Base-by-base conservation (phyloP, 2,888 invertebrate species). In the Pristionchus entomophagus region DNA sequence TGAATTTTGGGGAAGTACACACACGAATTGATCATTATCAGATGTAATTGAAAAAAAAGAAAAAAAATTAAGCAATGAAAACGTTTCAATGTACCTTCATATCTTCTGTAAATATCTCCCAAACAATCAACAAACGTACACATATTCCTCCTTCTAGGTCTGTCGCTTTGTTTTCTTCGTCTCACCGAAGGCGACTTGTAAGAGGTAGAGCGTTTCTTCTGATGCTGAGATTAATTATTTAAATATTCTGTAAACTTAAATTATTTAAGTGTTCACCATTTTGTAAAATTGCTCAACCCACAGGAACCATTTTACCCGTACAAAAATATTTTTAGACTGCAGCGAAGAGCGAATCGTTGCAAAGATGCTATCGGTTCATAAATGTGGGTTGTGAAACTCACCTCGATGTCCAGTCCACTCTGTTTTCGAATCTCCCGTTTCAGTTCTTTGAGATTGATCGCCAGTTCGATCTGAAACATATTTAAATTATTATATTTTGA, bases 401-500 rank as follows among this genome's bases (percentile, higher is more conserved):
- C 78, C 0, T 53, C 78, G 4, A 80, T 4, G 0, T 51, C 78
- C 2, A 51, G 19, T 80, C 51, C 49, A 14, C 78, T 80, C 53
- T 87, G 86, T 49, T 88, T 59, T 35, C 73, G 81, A 41, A 88
- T 35, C 59, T 87, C 85, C 10, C 85, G 80, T 32, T 88, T 87
- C 0, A 88, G 85, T 49, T 88, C 87, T 22, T 88, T 86, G 22
- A 87, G 84, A 62, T 88, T 87, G 83, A 88, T 84, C 59, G 87
- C 86, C n/a, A 88, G 65, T 19, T 88, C 88, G 45, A 88, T 86
- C 88, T 88, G 82, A 49, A 87, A 86, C 14, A 4, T 45, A 38
- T 38, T 26, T 35, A 4, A 59, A 10, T 59, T 29, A 29, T 56
- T 26, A 56, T 56, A 29, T 29, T 8, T 62, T 29, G 62, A 12